Evolutionary conservation across 2,888 invertebrate genomes (phyloP), one percentile per base, ranked within the genome.

Genomic region (Lingula anatina): DNA sequence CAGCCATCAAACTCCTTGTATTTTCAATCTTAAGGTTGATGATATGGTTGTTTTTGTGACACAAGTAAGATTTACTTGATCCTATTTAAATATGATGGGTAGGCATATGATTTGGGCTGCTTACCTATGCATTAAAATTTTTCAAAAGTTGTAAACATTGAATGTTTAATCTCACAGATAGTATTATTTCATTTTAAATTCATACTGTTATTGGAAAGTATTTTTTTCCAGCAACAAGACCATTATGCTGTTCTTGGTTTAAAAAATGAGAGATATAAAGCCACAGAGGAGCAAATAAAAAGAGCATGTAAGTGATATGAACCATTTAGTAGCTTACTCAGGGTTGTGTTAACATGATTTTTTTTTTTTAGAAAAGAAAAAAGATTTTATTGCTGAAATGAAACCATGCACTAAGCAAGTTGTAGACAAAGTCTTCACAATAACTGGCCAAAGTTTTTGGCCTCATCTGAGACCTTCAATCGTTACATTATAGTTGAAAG

Each of bases 201-300:
- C 20, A 27, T 12, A 9, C n/a, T 49, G 23, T 15, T 38, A 26
- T 50, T 44, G 43, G 57, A n/a, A 18, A 12, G 40, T 21, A 55
- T 35, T 40, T 47, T 21, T n/a, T 65, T 69, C 27, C 70, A 82
- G 81, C 86, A 90, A 66, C 96, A 97, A 79, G 97, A 97, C 78
- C 97, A 97, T 77, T 97, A 97, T 78, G 88, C 88, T 35, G 94
- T 99, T 18, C 80, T 99, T 53, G 97, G 99, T 45, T 83, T 99
- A 65, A 86, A 85, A 63, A 85, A 86, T 55, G 78, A 88, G 45
- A 84, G 99, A 51, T 85, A 85, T 75, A 85, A 85, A 75, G 95
- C 97, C 0, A 86, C 89, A 0, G 90, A 93, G 62, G 91, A 93
- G 52, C 89, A 95, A 66, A 92, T 99, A 55, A 92, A 93, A 76